phyloP scores from a whole-genome alignment of 2,113 vertebrate species.

The Sorex araneus region DNA sequence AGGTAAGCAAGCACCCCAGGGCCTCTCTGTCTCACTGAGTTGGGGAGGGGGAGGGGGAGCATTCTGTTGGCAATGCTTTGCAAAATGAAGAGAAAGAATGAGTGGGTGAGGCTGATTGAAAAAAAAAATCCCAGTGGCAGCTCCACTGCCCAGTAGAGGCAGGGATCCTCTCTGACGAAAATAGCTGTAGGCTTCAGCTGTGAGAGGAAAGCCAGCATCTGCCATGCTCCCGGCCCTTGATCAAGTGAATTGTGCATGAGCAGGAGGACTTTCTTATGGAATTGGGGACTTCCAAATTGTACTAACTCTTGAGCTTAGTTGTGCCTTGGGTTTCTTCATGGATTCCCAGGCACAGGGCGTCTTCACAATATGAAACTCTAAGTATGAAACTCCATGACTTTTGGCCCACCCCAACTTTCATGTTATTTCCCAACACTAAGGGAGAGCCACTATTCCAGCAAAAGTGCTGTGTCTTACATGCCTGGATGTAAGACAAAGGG shows the following conservation, averaged over 20 bases:
- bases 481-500: background rate
- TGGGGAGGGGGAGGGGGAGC: background rate
- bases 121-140: background rate
- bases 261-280: slow-evolving; percentile 67
- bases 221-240: slow-evolving; percentile 36
- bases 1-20: slow-evolving; percentile 90
- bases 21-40: background rate
- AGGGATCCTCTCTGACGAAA: background rate
- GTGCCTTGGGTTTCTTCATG: no score
- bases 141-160: background rate
- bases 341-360: background rate
- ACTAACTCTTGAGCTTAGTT: slow-evolving; percentile 55
- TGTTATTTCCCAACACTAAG: background rate
- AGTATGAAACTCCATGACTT: slow-evolving; percentile 38
- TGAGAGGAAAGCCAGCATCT: background rate
- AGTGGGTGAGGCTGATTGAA: background rate
- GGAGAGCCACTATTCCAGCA: background rate
- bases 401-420: background rate
- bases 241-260: slow-evolving; percentile 77
- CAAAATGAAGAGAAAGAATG: background rate
- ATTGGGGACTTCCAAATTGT: slow-evolving; percentile 59
- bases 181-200: background rate
- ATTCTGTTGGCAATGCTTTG: background rate
- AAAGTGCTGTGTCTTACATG: background rate
- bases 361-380: slow-evolving; percentile 60